Base-by-base conservation (phyloP, 1,140 invertebrate genomes). In the Stratiolaelaps scimitus region DNA sequence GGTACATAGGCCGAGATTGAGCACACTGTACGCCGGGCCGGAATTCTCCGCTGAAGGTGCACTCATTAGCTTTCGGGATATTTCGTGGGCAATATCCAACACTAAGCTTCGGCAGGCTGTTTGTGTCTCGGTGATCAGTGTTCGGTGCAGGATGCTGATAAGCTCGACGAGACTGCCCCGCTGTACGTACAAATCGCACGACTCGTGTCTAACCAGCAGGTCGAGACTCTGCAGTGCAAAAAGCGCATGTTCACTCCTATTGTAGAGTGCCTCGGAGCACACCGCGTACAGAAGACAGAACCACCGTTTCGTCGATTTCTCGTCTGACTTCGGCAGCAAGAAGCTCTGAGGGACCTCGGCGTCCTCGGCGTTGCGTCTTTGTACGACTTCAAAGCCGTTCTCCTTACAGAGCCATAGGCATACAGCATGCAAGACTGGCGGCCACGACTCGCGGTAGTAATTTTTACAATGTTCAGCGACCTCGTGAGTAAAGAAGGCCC, bases 401-500 rank as follows among this genome's bases (percentile, higher is more conserved):
- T 83, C 81, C 80, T 68, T 78, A 46, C 78, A 78, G 10, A 94
- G 76, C 88, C 90, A 93, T 1, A 98, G 79, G 0, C 92, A 85
- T 4, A 89, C 85, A 17, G 94, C 95, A 74, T 95, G 86, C 20
- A 98, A 80, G 69, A 98, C 86, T 2, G 92, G 86, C 1, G 94
- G 89, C 94, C 95, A 98, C 4, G 88, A 85, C 69, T 84, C 83
- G 45, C 83, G 81, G 76, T 98, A 99, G 76, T 95, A 91, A 26
- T 83, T 83, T 67, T 89, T 82, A 6, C 92, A 89, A 19, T 84
- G 85, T 71, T 98, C 92, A 72, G 93, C 89, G 0, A 92, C 94
- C 73, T 98, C 94, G 45, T 87, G 87, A 1, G 89, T 93, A 75
- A 96, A 98, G 76, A 98, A 98, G 2, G 93, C 88, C 17, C 94